These are phyloP conservation scores for Drosophila falleni DNA, from an alignment of 2,888 invertebrate genomes.

Conservation along the genomic window DNA sequence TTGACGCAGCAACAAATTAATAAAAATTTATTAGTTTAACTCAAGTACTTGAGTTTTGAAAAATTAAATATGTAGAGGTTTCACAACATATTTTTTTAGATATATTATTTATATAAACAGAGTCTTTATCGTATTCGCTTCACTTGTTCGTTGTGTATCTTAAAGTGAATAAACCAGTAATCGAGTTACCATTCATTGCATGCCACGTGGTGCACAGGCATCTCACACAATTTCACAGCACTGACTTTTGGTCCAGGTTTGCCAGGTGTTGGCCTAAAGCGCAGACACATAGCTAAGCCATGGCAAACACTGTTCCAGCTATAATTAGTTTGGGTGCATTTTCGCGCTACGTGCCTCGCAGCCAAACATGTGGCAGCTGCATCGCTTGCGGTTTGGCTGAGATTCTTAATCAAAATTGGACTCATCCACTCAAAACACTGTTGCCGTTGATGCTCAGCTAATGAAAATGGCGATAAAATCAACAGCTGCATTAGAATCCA, in stretches of 20 bases:
- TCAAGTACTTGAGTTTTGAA: too few species aligned
- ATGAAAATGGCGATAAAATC: conserved; percentile 20
- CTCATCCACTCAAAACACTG: conserved; percentile 26
- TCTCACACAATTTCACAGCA: conserved; percentile 27
- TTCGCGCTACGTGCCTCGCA: conserved; percentile 32
- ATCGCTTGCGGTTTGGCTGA: conserved; percentile 13
- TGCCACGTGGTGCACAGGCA: conserved; percentile 23
- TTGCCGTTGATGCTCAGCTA: conserved; percentile 23
- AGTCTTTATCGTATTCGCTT: background rate
- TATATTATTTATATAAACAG: background rate
- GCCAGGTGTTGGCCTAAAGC: conserved; percentile 36
- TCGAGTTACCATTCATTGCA: conserved; percentile 14
- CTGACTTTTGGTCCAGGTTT: conserved; percentile 21
- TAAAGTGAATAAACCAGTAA: conserved; percentile 13
- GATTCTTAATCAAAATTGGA: conserved; percentile 56
- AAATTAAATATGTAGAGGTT: too few species aligned
- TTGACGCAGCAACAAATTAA: too few species aligned
- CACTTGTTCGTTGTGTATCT: background rate
- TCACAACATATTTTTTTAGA: too few species aligned
- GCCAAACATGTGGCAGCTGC: conserved; percentile 32
- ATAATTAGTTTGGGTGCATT: conserved; percentile 60
- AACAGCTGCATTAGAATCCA: conserved; percentile 10
- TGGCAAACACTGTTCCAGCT: conserved; percentile 14
- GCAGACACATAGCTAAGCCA: conserved; percentile 21
- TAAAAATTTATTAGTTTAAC: too few species aligned